Conservation (phyloP, 2,797 vertebrate genomes). For the Epinephelus malabaricus region DNA sequence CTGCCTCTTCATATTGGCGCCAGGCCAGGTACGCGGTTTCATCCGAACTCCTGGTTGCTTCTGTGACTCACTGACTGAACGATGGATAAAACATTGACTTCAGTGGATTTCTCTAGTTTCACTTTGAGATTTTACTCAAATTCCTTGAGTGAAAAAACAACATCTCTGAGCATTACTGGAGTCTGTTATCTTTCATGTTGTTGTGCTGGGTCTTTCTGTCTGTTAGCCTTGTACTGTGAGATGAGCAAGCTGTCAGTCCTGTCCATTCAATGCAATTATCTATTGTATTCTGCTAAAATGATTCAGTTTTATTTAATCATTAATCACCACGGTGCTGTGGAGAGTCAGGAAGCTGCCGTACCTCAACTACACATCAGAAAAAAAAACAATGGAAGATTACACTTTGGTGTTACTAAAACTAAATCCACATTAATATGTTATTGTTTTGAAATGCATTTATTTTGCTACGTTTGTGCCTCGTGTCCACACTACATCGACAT, state of each 20-base stretch:
- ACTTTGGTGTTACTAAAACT: not conserved
- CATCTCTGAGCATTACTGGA: not conserved
- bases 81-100: conserved; percentile 11
- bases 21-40: conserved; percentile 28
- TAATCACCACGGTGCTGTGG: not conserved
- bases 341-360: not conserved
- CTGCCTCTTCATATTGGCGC: conserved; percentile 40
- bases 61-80: conserved; percentile 38
- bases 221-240: not conserved
- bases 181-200: not conserved
- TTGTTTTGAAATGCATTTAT: too few relatives aligned
- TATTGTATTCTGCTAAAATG: conserved; percentile 10
- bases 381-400: not conserved
- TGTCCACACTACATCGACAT: too few relatives aligned
- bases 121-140: conserved; percentile 17
- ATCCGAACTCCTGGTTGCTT: conserved; percentile 26
- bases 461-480: too few relatives aligned
- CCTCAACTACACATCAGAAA: not conserved
- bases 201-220: not conserved
- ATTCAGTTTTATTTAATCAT: conserved; percentile 19
- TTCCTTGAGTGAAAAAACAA: conserved; percentile 10
- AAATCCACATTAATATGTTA: too few relatives aligned
- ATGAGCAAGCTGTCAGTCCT: conserved; percentile 8
- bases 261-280: not conserved
- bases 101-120: conserved; percentile 11